Percentiles rank a stretch among this genome's conserved stretches.
phyloP scores from a whole-genome alignment of 2,113 vertebrate species.

The Myiopsitta monachus region DNA sequence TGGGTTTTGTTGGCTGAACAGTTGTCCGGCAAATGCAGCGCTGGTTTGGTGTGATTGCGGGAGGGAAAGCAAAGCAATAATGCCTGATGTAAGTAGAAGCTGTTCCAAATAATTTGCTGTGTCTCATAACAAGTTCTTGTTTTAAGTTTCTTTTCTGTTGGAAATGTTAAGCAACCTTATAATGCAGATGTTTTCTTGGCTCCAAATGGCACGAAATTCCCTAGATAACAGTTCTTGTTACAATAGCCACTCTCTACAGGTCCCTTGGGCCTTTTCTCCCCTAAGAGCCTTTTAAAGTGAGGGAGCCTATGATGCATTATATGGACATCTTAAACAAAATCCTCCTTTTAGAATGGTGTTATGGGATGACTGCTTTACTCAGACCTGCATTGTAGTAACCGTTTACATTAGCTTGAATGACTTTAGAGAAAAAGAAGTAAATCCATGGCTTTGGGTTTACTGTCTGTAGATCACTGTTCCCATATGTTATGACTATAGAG shows the following conservation, averaged over 20 bases:
- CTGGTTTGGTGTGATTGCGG: not conserved
- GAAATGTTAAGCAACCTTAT: not conserved
- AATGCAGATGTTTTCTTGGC: slow-evolving; percentile 8
- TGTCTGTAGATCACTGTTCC: not conserved
- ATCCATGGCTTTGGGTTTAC: not conserved
- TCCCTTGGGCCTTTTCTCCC: not conserved
- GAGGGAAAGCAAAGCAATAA: not conserved
- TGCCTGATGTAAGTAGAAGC: not conserved
- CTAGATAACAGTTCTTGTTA: not conserved
- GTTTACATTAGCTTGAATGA: not conserved
- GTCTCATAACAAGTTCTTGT: not conserved
- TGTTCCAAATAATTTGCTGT: not conserved
- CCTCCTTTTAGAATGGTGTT: not conserved
- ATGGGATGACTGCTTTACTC: not conserved
- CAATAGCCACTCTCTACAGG: not conserved
- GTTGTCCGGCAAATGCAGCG: not conserved
- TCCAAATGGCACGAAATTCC: not conserved
- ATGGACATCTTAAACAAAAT: not conserved
- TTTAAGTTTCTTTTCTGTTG: not conserved
- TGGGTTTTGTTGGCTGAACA: not conserved
- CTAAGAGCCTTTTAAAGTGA: not conserved
- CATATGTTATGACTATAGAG: not conserved
- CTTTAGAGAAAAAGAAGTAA: not conserved
- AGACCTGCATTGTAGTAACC: not conserved
- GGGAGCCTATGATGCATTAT: not conserved